These are phyloP conservation scores for Neotoma lepida DNA, from an alignment of 2,113 vertebrate genomes.

Conservation along the genomic window DNA sequence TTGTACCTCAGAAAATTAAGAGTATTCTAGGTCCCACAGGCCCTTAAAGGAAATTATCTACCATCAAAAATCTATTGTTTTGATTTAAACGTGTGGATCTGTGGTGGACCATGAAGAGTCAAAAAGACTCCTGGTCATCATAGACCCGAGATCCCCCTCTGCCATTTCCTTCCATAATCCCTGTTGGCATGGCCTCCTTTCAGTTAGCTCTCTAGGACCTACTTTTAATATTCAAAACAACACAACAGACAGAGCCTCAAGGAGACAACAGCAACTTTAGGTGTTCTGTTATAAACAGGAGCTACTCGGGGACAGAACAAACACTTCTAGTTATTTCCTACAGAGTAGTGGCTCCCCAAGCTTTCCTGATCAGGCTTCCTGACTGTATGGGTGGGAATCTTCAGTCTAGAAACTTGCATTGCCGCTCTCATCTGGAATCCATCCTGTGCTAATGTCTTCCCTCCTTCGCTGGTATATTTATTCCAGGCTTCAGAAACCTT, in stretches of 20 bases:
- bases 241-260: not conserved
- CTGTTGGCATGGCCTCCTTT: not conserved
- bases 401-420: constrained; percentile 26
- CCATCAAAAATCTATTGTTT: not conserved
- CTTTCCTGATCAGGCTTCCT: constrained; percentile 63
- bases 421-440: not conserved
- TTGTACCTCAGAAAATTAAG: not conserved
- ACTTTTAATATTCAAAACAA: constrained; percentile 13
- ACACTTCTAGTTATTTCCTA: constrained; percentile 42
- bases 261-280: not conserved
- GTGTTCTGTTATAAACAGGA: constrained; percentile 54
- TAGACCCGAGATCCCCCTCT: not conserved
- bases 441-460: not conserved
- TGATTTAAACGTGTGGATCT: not conserved
- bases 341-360: constrained; percentile 2
- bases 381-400: not conserved
- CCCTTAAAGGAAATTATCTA: not conserved
- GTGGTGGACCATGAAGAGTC: too few relatives aligned
- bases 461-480: not conserved
- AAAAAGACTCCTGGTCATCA: not conserved
- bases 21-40: constrained; percentile 4
- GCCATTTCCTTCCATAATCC: not conserved
- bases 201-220: not conserved
- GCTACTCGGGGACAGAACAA: constrained; percentile 49
- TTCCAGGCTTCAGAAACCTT: not conserved